A percentile compares a stretch with the other conserved stretches of the same genome.
These are phyloP conservation scores for Auanema freiburgensis DNA, from an alignment of 2,888 invertebrate species.

Conservation along the genomic window DNA sequence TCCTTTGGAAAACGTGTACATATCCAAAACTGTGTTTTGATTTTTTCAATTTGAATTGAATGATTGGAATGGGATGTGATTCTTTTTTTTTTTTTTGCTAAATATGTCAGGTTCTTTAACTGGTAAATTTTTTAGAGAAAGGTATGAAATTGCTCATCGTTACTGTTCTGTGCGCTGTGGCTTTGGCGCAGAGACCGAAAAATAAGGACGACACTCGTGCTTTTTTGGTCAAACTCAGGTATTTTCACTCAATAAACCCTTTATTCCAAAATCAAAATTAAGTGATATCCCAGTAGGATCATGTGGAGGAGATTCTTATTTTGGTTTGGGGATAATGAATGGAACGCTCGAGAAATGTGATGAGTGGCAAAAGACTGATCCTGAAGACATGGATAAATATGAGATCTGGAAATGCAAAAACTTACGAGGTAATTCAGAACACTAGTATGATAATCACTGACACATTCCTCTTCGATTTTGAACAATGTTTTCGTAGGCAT, in stretches of 20 bases:
- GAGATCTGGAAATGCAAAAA: constrained; percentile 57
- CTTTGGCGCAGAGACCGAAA: constrained; percentile 30
- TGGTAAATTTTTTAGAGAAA: too few species aligned
- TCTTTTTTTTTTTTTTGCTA: too few species aligned
- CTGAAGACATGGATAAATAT: constrained; percentile 42
- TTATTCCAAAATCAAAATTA: neutral
- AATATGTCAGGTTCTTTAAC: too few species aligned
- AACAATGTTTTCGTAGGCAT: constrained; percentile 3
- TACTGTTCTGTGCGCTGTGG: constrained; percentile 13
- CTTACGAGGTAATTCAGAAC: constrained; percentile 41
- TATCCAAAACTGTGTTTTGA: too few species aligned
- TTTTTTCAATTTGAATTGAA: too few species aligned
- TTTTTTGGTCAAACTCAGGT: constrained; percentile 33
- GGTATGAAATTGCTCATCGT: neutral
- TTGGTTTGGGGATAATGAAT: constrained; percentile 51
- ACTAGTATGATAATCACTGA: too few species aligned
- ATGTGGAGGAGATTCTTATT: constrained; percentile 39
- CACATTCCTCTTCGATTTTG: constrained; percentile 10
- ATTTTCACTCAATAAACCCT: too few species aligned
- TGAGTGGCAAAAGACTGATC: constrained; percentile 35
- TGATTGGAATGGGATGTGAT: too few species aligned
- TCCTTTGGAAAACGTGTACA: too few species aligned
- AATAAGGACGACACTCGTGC: constrained; percentile 31
- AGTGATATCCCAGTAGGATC: constrained; percentile 37
- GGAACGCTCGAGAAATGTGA: constrained; percentile 55